Base-by-base conservation (phyloP, 2,888 invertebrate genomes). In the Diplazon laetatorius region DNA sequence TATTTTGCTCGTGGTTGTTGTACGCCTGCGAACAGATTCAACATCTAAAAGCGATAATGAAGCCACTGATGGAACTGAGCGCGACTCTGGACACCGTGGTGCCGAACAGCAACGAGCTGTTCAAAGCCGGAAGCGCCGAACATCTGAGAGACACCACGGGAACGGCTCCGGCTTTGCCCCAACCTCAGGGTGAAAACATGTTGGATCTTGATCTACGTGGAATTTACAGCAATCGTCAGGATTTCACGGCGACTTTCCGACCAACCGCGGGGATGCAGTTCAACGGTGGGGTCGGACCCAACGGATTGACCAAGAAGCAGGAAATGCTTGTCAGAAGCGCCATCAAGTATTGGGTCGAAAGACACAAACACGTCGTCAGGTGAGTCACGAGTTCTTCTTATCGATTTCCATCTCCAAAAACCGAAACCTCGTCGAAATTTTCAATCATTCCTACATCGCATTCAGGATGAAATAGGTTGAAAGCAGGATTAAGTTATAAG, bases 281-380 rank as follows among this genome's bases (percentile, higher is more conserved):
- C 66, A 89, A 89, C 69, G 91, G 90, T 1, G 93, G 92, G 0
- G 91, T 93, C 1, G 95, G 96, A 82, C 96, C 96, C 0, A 97
- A 96, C 82, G 96, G 96, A 0, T 91, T 97, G 62, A 95, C 95
- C 0, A 95, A 95, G 89, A 97, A 96, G 87, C 96, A 97, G 87
- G 96, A 97, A 90, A 93, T 96, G 92, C 92, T 97, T 91, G 96
- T 97, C 0, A 93, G 97, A 82, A 96, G 96, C 37, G 96, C 97
- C 16, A 97, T 97, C 85, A 97, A 96, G 86, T 97, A 97, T 87
- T 97, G 97, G 97, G 97, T 97, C 30, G 97, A 97, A 87, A 92
- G 97, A 44, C 97, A 97, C 89, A 97, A 97, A 91, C 97, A 97
- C 87, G 95, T 97, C 68, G 97, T 97, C 50, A 95, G 96, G 97